Evolutionary conservation across 2,113 vertebrate genomes (phyloP), one percentile per base, ranked within the genome.

Genomic region (Okapia johnstoni): DNA sequence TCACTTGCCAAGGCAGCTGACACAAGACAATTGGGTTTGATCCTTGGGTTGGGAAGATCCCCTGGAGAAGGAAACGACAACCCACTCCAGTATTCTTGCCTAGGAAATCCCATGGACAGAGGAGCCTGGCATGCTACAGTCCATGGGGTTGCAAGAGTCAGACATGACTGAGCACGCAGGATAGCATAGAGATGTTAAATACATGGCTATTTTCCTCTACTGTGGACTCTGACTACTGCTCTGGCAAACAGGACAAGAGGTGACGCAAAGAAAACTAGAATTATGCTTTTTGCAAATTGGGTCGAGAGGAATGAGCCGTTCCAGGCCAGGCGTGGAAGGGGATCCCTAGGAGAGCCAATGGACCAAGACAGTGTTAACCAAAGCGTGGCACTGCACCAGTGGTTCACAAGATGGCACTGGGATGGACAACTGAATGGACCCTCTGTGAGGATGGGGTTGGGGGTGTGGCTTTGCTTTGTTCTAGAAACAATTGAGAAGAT

Each of bases 201-300:
- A 96, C 83, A 8, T 0, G 5, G 94, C 88, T 96, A 85, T 97
- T 98, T 97, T 97, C 94, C 97, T 98, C 98, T 97, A 96, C 98
- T 98, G 98, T 97, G 98, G 94, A 94, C 97, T 96, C 97, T 92
- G 96, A 94, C 54, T 94, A 88, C 97, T 96, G 92, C 76, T 83
- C 88, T 90, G 96, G 96, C 94, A 88, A 97, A 93, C 88, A 85
- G 96, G 70, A 97, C 94, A 91, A 73, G 96, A 96, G 97, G 85
- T 6, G 85, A 94, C 85, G 90, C 77, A 61, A 80, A 98, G 91
- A 95, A 96, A 91, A 95, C 97, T 95, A 95, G 95, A 95, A 87
- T 57, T 76, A 96, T 97, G 95, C 94, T 96, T 97, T 79, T 77
- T 90, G 97, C 97, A 95, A 96, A 92, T 43, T 87, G 0, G 92